Evolutionary conservation across 2,888 invertebrate species (phyloP).

Genomic region (Heliconius ismenius): DNA sequence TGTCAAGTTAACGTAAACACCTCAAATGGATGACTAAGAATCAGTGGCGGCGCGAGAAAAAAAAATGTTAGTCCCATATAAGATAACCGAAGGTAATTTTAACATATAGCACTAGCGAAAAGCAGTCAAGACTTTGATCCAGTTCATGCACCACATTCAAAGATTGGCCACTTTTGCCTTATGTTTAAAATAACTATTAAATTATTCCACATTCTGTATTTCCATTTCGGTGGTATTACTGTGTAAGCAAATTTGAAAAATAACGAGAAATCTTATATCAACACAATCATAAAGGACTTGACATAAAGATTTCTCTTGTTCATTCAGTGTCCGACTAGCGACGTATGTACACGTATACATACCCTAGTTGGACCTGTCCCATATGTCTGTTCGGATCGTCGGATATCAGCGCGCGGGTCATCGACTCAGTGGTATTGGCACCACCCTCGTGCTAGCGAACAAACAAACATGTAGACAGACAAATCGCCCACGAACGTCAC

Average conservation of each 20-base stretch:
- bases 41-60: constrained; percentile 17
- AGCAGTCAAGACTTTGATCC: constrained; percentile 14
- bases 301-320: constrained; percentile 6
- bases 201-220: not conserved
- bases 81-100: not conserved
- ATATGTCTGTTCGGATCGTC: constrained; percentile 95
- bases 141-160: constrained; percentile 27
- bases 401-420: constrained; percentile 96
- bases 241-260: constrained; percentile 7
- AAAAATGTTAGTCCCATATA: constrained; percentile 20
- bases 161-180: not conserved
- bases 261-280: not conserved
- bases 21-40: constrained; percentile 59
- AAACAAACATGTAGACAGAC: constrained; percentile 80
- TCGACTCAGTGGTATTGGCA: constrained; percentile 95
- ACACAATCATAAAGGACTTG: not conserved
- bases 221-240: constrained; percentile 6
- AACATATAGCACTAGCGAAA: constrained; percentile 16
- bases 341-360: constrained; percentile 85
- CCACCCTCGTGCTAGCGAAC: constrained; percentile 94
- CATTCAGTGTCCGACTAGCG: constrained; percentile 54
- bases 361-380: constrained; percentile 97
- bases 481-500: constrained; percentile 69
- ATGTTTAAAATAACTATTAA: not conserved
- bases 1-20: constrained; percentile 65